phyloP scores from a whole-genome alignment of 2,113 vertebrate species.

The Grus americana region DNA sequence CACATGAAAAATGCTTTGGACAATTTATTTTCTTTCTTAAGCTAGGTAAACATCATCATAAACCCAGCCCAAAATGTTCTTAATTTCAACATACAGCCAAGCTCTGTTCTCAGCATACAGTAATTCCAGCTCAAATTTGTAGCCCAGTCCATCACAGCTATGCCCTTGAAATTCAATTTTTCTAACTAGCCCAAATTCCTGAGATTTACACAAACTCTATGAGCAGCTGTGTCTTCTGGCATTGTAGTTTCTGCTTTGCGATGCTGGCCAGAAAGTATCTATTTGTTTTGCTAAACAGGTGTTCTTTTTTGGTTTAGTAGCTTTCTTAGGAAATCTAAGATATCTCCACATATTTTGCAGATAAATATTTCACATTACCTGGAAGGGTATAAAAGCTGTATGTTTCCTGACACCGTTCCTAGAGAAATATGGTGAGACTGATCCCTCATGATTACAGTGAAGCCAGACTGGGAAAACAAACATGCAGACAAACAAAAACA shows the following conservation, averaged over 20 bases:
- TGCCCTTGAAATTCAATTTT: background rate
- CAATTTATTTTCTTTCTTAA: background rate
- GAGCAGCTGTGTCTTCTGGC: background rate
- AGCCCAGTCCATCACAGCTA: background rate
- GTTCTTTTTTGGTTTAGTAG: background rate
- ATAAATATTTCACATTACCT: background rate
- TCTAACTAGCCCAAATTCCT: background rate
- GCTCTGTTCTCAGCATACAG: background rate
- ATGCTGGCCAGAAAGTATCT: background rate
- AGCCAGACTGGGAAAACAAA: background rate
- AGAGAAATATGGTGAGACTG: background rate
- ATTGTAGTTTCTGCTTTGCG: background rate
- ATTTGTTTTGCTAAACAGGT: background rate
- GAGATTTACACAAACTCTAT: background rate
- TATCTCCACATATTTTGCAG: background rate
- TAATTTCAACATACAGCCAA: background rate
- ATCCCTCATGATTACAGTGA: background rate
- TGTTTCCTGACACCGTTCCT: background rate
- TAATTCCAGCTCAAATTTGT: background rate
- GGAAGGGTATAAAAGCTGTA: background rate
- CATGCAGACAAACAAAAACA: background rate
- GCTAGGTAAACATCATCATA: background rate
- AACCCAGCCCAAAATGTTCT: background rate
- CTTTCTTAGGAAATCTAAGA: background rate
- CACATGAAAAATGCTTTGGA: background rate